phyloP scores from a whole-genome alignment of 1,140 invertebrate species.

The Zaprionus taronus region DNA sequence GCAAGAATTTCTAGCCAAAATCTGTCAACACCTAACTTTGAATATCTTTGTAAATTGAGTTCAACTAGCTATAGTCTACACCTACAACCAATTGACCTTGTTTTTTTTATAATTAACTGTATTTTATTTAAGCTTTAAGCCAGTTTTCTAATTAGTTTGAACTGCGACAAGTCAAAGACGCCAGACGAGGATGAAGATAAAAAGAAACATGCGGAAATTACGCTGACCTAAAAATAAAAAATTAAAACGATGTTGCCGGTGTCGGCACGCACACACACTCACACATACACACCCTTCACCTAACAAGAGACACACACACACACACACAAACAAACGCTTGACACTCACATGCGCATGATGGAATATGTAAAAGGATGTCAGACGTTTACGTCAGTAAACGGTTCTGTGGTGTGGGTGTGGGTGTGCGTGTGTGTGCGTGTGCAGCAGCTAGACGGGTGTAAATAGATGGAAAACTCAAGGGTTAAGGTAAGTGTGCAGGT shows the following conservation, averaged over 20 bases:
- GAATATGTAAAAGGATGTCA: slow-evolving; percentile 46
- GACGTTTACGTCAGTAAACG: slow-evolving; percentile 41
- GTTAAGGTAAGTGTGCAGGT: slow-evolving; percentile 71
- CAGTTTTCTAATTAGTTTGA: slow-evolving; percentile 41
- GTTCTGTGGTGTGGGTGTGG: slow-evolving; percentile 25
- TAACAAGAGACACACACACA: neutral
- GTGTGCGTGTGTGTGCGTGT: slow-evolving; percentile 25
- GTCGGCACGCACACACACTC: slow-evolving; percentile 41
- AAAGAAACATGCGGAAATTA: slow-evolving; percentile 61
- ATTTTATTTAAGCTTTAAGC: slow-evolving; percentile 3
- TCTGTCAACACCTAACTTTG: neutral
- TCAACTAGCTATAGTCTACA: neutral
- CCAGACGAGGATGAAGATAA: slow-evolving; percentile 56
- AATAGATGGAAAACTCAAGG: slow-evolving; percentile 73
- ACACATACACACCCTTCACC: neutral
- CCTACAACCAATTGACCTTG: neutral
- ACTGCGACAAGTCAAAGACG: slow-evolving; percentile 10
- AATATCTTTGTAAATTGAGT: neutral
- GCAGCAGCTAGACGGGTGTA: slow-evolving; percentile 38
- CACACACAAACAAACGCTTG: slow-evolving; percentile 18
- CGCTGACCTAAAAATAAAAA: slow-evolving; percentile 74
- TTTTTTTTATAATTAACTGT: neutral
- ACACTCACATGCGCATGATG: slow-evolving; percentile 54
- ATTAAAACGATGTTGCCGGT: slow-evolving; percentile 56
- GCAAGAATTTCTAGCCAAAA: neutral